A percentile compares a stretch with the other conserved stretches of the same genome.
Conservation (phyloP, 2,113 vertebrate species). For the Notothenia coriiceps region DNA sequence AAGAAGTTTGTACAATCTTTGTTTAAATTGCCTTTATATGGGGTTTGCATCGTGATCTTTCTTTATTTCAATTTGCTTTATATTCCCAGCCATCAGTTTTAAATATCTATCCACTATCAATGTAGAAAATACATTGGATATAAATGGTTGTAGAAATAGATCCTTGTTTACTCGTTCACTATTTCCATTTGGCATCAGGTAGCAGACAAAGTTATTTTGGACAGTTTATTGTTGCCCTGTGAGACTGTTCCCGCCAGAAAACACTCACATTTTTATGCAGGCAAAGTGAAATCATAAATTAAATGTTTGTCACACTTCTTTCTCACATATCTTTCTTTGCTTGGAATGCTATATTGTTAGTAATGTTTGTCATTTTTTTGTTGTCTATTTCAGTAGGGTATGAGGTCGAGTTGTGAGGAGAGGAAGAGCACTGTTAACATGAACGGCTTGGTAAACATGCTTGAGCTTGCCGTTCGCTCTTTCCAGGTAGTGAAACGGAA, state of each 20-base stretch:
- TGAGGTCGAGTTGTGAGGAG: too few species aligned
- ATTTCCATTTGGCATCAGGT: background rate
- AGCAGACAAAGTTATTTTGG: background rate
- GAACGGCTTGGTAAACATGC: slow-evolving; percentile 22
- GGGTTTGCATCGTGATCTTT: slow-evolving; percentile 2
- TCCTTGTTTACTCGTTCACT: slow-evolving; percentile 14
- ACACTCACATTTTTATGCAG: background rate
- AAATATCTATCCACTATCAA: too few species aligned
- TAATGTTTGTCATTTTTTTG: too few species aligned
- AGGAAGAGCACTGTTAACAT: background rate
- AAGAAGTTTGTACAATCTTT: slow-evolving; percentile 2
- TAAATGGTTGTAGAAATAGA: background rate
- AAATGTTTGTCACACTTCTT: too few species aligned
- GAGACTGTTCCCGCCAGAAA: background rate
- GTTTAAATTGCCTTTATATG: background rate
- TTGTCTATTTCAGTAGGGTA: too few species aligned
- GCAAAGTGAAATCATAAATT: too few species aligned
- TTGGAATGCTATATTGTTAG: too few species aligned
- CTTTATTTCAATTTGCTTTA: background rate
- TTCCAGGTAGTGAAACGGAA: slow-evolving; percentile 48
- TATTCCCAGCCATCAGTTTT: background rate
- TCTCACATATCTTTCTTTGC: too few species aligned
- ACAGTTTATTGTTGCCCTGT: background rate
- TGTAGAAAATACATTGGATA: background rate
- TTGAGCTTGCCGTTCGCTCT: slow-evolving; percentile 18